These are phyloP conservation scores for Ischnura elegans DNA, from an alignment of 2,888 invertebrate species.

Conservation along the genomic window DNA sequence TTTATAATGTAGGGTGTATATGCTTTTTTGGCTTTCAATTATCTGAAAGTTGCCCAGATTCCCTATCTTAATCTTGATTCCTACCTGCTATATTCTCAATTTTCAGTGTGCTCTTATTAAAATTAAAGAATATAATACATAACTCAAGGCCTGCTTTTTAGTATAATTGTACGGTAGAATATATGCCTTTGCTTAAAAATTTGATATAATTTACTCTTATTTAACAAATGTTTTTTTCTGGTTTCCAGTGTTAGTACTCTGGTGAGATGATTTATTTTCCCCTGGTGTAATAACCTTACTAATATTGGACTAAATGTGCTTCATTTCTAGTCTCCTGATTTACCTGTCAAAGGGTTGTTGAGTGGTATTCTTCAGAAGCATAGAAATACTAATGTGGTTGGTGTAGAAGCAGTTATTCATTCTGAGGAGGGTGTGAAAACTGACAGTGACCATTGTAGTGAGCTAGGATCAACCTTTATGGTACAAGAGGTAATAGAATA, in stretches of 20 bases:
- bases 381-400: conserved; percentile 39
- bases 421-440: conserved; percentile 33
- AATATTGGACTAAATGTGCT: conserved; percentile 5
- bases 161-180: too few species aligned
- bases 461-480: conserved; percentile 34
- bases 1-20: not conserved
- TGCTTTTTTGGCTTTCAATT: not conserved
- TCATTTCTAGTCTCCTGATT: conserved; percentile 56
- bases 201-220: not conserved
- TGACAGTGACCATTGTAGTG: conserved; percentile 11
- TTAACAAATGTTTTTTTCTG: not conserved
- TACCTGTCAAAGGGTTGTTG: conserved; percentile 53
- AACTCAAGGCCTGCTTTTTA: too few species aligned
- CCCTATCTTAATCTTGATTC: not conserved
- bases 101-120: not conserved
- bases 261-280: not conserved
- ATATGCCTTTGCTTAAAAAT: not conserved
- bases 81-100: not conserved
- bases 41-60: not conserved
- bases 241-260: not conserved
- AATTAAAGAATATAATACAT: not conserved
- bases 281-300: not conserved
- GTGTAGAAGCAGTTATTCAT: conserved; percentile 37
- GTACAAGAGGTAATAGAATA: conserved; percentile 51
- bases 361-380: conserved; percentile 52